phyloP scores from a whole-genome alignment of 2,888 invertebrate genomes.

The Hyles lineata region DNA sequence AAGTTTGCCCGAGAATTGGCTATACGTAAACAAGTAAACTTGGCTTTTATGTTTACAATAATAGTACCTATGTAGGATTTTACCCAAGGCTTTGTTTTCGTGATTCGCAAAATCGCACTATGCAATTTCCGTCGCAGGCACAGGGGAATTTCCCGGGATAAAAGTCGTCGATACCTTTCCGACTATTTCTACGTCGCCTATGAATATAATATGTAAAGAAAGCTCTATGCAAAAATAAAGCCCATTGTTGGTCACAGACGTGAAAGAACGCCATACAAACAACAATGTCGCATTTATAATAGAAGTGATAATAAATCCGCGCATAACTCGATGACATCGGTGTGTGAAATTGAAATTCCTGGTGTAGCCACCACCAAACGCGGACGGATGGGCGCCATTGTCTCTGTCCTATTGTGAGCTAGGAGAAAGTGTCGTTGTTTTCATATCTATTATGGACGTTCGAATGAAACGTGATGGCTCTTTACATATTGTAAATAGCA shows the following conservation, averaged over 20 bases:
- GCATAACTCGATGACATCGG: slow-evolving; percentile 16
- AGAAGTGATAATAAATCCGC: slow-evolving; percentile 18
- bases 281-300: background rate
- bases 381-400: slow-evolving; percentile 27
- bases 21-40: too few relatives aligned
- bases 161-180: too few relatives aligned
- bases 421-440: slow-evolving; percentile 32
- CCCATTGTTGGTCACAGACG: background rate
- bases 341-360: slow-evolving; percentile 26
- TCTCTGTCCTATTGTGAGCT: slow-evolving; percentile 30
- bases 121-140: too few relatives aligned
- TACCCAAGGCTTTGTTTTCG: too few relatives aligned
- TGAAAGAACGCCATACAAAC: background rate
- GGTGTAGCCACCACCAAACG: slow-evolving; percentile 20
- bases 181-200: too few relatives aligned
- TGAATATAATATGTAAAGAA: too few relatives aligned
- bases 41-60: too few relatives aligned
- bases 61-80: too few relatives aligned
- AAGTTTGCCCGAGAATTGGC: too few relatives aligned
- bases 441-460: slow-evolving; percentile 29
- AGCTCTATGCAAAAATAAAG: background rate
- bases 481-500: slow-evolving; percentile 5
- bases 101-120: too few relatives aligned
- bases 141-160: too few relatives aligned
- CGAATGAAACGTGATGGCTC: slow-evolving; percentile 12